Conservation (phyloP, 2,113 vertebrate species). For the Bungarus multicinctus region DNA sequence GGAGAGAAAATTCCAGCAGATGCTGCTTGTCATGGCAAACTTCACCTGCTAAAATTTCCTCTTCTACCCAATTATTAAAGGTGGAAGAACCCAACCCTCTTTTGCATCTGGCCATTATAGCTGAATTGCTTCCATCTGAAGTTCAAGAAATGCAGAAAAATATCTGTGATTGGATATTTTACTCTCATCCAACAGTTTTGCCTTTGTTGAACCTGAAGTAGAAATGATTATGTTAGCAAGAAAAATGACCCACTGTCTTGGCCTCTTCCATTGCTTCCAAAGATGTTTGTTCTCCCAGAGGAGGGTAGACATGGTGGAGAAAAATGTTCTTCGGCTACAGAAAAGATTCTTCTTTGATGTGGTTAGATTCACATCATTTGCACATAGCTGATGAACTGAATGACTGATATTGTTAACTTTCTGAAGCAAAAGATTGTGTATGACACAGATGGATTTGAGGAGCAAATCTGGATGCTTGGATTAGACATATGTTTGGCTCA, state of each 20-base stretch:
- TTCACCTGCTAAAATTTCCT: neutral
- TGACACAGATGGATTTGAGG: slow-evolving; percentile 9
- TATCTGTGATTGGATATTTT: slow-evolving; percentile 48
- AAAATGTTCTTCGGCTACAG: accelerated
- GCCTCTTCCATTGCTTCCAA: slow-evolving; percentile 30
- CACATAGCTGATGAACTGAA: neutral
- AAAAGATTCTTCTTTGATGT: slow-evolving; percentile 31
- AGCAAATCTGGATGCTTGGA: slow-evolving; percentile 3
- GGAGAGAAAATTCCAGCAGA: neutral
- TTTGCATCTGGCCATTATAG: neutral
- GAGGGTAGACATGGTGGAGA: neutral
- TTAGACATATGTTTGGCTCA: neutral
- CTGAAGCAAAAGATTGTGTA: slow-evolving; percentile 38
- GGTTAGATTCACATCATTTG: slow-evolving; percentile 46
- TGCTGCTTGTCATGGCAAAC: neutral
- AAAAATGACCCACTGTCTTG: slow-evolving; percentile 51
- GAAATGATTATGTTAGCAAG: slow-evolving; percentile 59
- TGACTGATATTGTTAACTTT: slow-evolving; percentile 13
- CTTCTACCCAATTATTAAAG: neutral
- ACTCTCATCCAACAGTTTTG: slow-evolving; percentile 56
- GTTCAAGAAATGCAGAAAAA: slow-evolving; percentile 40
- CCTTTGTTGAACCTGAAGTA: slow-evolving; percentile 54
- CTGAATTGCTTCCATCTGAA: slow-evolving; percentile 44
- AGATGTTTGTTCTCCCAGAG: slow-evolving; percentile 25
- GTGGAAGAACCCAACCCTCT: neutral